Evolutionary conservation across 2,797 vertebrate species (phyloP), one percentile per base, ranked within the genome.

Genomic region (Syndactyla subalaris): DNA sequence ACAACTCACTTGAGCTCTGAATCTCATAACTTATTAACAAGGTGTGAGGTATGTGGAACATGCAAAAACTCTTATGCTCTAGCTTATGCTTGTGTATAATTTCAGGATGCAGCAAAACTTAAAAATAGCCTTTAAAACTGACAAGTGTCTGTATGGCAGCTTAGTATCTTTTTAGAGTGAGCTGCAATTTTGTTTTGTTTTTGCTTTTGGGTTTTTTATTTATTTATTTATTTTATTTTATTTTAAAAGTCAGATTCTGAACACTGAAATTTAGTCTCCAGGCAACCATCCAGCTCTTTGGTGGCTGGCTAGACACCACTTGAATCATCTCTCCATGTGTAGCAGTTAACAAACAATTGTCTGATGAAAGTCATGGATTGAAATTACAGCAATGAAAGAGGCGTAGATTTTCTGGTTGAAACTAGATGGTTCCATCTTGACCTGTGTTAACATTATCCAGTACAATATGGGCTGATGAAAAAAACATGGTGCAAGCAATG

Each of bases 221-320:
- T 74, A 66, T 96, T 93, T 16, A 41, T 52, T 41, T 62, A 71
- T 82, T 23, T 49, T 51, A 23, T 36, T 71, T 76, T 20, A 6
- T 67, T 71, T 96, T 93, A 82, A 92, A 87, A 85, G 41, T 9
- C 30, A 85, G 68, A 89, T 71, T 78, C 61, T 26, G 70, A 93
- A 82, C 77, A 58, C 26, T 92, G 87, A 70, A 94, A 95, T 62
- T 88, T 92, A 18, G 67, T 97, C 95, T 96, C 95, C 75, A 96
- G 93, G 96, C 92, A 97, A 96, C 90, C 61, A 59, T 91, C 72
- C 93, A 96, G 22, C 55, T 95, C 67, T 78, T 81, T 2, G 3
- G 45, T 66, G 72, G 17, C 45, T 89, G 82, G 62, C 93, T 91
- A 84, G 92, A 93, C 72, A 70, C 32, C 43, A 85, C 84, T 93